Evolutionary conservation across 2,888 invertebrate genomes (phyloP).

Genomic region (Oasisia sp.): DNA sequence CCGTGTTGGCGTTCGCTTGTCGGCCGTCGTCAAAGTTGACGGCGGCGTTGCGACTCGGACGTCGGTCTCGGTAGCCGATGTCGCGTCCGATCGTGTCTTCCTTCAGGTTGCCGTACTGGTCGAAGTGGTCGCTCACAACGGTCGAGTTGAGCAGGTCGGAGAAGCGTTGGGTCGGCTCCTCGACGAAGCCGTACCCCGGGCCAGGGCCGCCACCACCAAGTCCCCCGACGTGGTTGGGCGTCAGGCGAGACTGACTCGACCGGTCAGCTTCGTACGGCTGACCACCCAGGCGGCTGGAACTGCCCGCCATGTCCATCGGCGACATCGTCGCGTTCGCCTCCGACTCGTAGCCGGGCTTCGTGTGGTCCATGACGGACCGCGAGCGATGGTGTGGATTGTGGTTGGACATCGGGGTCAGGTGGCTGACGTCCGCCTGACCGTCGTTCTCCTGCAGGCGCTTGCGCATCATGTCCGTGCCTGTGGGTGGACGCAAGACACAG

Average conservation of each 20-base stretch:
- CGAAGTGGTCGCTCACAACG: constrained; percentile 64
- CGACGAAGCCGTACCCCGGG: background rate
- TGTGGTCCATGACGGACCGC: background rate
- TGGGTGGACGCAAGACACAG: background rate
- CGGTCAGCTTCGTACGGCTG: background rate
- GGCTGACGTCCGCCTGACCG: constrained; percentile 5
- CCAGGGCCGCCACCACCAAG: background rate
- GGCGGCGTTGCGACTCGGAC: background rate
- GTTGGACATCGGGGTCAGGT: constrained; percentile 13
- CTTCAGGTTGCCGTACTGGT: constrained; percentile 57
- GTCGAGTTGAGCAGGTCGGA: constrained; percentile 60
- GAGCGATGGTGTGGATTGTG: background rate
- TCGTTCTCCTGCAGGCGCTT: constrained; percentile 56
- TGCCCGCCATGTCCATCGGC: background rate
- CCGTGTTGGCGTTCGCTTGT: background rate
- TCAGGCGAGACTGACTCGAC: constrained; percentile 4
- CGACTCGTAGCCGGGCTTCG: background rate
- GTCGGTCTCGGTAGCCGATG: constrained; percentile 33
- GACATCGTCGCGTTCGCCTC: background rate
- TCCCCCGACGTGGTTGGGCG: background rate
- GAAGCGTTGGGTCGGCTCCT: constrained; percentile 32
- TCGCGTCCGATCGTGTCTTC: constrained; percentile 58
- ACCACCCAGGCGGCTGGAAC: background rate
- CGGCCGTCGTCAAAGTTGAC: constrained; percentile 3
- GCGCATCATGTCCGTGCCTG: constrained; percentile 60